Base-by-base conservation (phyloP, 2,888 invertebrate genomes). In the Cryptocheilus praepositus region DNA sequence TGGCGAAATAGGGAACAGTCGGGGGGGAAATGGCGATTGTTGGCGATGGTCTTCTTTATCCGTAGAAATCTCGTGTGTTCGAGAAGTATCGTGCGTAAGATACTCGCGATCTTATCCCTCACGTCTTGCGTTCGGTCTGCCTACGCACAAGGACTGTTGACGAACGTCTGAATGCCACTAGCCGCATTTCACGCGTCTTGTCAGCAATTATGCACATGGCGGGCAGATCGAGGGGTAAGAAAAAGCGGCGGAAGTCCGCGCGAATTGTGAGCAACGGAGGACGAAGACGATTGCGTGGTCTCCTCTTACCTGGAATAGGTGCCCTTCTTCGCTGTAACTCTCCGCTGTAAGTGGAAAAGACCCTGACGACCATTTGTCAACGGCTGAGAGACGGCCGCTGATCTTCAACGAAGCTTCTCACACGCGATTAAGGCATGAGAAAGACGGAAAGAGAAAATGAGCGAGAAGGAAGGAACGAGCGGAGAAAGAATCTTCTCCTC, bases 91-190 rank as follows among this genome's bases (percentile, higher is more conserved):
- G 36, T 7, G 8, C 28, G 28, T 7, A 28, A 28, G 28, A 28
- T 28, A 7, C 28, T 5, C 36, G 36, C 36, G 36, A 36, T 36
- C 36, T 36, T 36, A 36, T 36, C 36, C 36, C 36, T 36, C 36
- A 7, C 36, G 36, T 36, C 36, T 36, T 11, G 36, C 36, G 4
- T 36, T 36, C 36, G 36, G 36, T 36, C 36, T 36, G 36, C 36
- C 36, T 36, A 78, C 75, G 72, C 75, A 78, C 62, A 67, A 67
- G 63, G 36, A 36, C 60, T 57, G 62, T 74, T 82, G 83, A 83
- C 82, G 75, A 83, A 83, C 82, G 80, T 82, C 79, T 83, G 83
- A 83, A 82, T 82, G 83, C 18, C 67, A 80, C 79, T 36, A 74
- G 79, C 79, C 80, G 76, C 79, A 71, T 74, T 77, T 71, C 70